These are phyloP conservation scores for Drosophila paracracens DNA, from an alignment of 2,888 invertebrate genomes.

Conservation along the genomic window DNA sequence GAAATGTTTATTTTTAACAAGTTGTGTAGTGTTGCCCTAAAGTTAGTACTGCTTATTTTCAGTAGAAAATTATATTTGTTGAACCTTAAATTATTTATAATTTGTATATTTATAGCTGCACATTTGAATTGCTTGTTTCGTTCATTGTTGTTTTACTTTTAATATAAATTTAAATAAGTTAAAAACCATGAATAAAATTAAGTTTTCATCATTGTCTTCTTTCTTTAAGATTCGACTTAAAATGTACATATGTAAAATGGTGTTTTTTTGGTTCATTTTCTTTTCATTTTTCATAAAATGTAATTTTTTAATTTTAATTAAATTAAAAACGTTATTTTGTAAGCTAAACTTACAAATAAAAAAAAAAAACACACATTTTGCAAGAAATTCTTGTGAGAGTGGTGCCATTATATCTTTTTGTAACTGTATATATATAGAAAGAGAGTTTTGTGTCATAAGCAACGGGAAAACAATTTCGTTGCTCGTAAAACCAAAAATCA, in stretches of 20 bases:
- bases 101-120: not conserved
- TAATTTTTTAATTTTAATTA: no score
- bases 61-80: no score
- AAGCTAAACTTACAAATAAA: not conserved
- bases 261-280: not conserved
- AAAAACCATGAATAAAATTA: not conserved
- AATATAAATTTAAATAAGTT: not conserved
- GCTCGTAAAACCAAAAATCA: constrained; percentile 15
- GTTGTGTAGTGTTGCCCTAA: not conserved
- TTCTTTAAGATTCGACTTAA: not conserved
- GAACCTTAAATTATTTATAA: no score
- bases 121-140: no score
- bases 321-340: no score
- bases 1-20: not conserved
- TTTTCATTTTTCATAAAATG: not conserved
- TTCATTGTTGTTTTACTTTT: not conserved
- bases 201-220: not conserved
- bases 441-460: not conserved
- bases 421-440: not conserved
- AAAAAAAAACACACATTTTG: not conserved
- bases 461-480: constrained; percentile 5
- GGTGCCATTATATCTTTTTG: not conserved
- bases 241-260: not conserved
- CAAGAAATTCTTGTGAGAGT: not conserved
- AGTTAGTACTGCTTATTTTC: no score